Conservation (phyloP, 2,888 invertebrate species). For the Plusia festucae region DNA sequence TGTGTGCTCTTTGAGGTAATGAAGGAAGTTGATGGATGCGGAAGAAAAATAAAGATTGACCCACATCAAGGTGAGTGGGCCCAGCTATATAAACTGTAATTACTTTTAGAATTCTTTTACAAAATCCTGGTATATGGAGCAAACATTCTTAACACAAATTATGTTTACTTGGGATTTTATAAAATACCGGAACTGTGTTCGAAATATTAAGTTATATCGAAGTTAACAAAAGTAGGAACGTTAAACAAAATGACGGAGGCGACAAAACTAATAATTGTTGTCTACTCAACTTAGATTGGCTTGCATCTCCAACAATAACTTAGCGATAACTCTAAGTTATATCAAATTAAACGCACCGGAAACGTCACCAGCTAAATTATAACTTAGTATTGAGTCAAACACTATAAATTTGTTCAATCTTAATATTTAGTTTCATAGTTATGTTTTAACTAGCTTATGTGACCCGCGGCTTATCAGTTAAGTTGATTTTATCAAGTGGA, state of each 20-base stretch:
- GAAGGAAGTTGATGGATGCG: conserved; percentile 35
- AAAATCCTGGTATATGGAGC: neutral
- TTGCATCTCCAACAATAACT: conserved; percentile 71
- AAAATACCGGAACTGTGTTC: conserved; percentile 26
- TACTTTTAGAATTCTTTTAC: conserved; percentile 1
- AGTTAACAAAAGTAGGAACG: conserved; percentile 60
- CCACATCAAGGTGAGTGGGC: conserved; percentile 18
- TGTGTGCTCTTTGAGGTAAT: conserved; percentile 38
- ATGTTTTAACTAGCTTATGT: neutral
- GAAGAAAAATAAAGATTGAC: conserved; percentile 33
- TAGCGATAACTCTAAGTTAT: conserved; percentile 61
- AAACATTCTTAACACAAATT: neutral
- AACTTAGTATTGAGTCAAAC: conserved; percentile 21
- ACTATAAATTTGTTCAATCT: conserved; percentile 7
- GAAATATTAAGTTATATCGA: conserved; percentile 54
- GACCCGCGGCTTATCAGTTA: too few species aligned
- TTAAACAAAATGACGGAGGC: conserved; percentile 66
- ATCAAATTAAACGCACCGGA: conserved; percentile 50
- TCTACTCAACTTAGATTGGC: conserved; percentile 79
- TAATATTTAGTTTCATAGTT: conserved; percentile 9
- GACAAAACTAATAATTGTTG: conserved; percentile 75
- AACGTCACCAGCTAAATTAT: conserved; percentile 32
- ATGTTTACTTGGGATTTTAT: neutral
- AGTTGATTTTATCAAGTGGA: too few species aligned
- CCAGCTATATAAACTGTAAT: neutral